These are phyloP conservation scores for Merluccius polli DNA, from an alignment of 2,797 vertebrate genomes.

Conservation along the genomic window DNA sequence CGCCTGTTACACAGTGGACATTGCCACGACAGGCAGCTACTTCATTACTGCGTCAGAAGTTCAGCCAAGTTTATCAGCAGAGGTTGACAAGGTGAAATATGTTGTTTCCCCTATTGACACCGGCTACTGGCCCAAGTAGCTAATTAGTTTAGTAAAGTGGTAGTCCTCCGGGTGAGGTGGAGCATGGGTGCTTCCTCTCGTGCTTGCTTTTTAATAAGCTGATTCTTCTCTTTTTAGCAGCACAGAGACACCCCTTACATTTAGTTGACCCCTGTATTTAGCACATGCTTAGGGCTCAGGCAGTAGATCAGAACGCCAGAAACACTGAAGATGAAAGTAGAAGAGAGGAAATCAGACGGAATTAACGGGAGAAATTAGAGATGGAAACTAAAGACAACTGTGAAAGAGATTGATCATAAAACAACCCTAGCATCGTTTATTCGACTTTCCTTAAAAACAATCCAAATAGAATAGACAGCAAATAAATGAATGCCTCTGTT, in stretches of 20 bases:
- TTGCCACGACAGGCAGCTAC: conserved; percentile 27
- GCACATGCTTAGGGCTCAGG: conserved; percentile 58
- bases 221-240: conserved; percentile 68
- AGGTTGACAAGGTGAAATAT: conserved; percentile 65
- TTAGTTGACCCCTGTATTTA: conserved; percentile 64
- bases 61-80: conserved; percentile 47
- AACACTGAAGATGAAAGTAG: background rate
- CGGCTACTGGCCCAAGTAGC: conserved; percentile 57
- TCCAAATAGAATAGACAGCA: background rate
- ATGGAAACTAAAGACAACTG: background rate
- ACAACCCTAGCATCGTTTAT: background rate
- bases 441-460: background rate
- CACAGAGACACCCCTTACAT: conserved; percentile 59
- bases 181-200: conserved; percentile 51
- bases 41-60: conserved; percentile 53
- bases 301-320: conserved; percentile 39
- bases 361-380: background rate
- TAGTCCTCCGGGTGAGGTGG: conserved; percentile 54
- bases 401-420: background rate
- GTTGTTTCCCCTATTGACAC: conserved; percentile 63
- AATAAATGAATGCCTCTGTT: conserved; percentile 18
- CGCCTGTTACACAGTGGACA: conserved; percentile 28
- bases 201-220: conserved; percentile 73
- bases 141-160: conserved; percentile 68
- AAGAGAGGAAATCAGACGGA: background rate